phyloP scores from a whole-genome alignment of 1,140 invertebrate species.

The Drosophila equinoxialis region DNA sequence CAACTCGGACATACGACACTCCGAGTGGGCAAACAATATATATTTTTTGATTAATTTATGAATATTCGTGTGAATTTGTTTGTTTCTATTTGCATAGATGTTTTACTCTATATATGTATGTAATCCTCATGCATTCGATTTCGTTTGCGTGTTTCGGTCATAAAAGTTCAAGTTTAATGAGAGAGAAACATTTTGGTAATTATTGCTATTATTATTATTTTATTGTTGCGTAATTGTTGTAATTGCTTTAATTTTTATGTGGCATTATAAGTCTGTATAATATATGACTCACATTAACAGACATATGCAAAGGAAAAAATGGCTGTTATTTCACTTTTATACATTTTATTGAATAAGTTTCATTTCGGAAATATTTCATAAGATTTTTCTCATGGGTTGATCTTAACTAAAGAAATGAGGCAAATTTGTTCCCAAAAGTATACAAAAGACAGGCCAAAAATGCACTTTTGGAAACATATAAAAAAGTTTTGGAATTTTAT shows the following conservation, averaged over 20 bases:
- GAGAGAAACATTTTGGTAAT: slow-evolving; percentile 54
- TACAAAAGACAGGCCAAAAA: no score
- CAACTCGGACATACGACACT: background rate
- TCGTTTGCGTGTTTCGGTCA: slow-evolving; percentile 52
- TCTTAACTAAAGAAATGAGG: no score
- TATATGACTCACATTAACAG: slow-evolving; percentile 40
- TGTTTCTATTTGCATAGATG: slow-evolving; percentile 24
- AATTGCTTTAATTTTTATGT: slow-evolving; percentile 23
- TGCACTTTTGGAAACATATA: no score
- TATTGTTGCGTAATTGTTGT: slow-evolving; percentile 56
- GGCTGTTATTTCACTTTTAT: no score
- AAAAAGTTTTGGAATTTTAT: no score
- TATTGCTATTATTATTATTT: slow-evolving; percentile 52
- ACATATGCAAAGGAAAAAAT: background rate
- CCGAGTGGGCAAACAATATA: slow-evolving; percentile 62
- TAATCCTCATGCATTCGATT: slow-evolving; percentile 34
- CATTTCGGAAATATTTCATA: no score
- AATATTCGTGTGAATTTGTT: slow-evolving; percentile 72
- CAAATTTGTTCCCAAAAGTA: no score
- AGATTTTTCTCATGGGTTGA: no score
- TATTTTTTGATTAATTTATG: slow-evolving; percentile 74
- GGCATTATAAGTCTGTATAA: background rate
- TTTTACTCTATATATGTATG: background rate
- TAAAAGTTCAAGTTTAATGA: slow-evolving; percentile 67
- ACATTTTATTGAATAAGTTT: no score